Percentiles rank a stretch among this genome's conserved stretches.
Conservation (phyloP, 2,888 invertebrate species). For the Coenonympha glycerion region DNA sequence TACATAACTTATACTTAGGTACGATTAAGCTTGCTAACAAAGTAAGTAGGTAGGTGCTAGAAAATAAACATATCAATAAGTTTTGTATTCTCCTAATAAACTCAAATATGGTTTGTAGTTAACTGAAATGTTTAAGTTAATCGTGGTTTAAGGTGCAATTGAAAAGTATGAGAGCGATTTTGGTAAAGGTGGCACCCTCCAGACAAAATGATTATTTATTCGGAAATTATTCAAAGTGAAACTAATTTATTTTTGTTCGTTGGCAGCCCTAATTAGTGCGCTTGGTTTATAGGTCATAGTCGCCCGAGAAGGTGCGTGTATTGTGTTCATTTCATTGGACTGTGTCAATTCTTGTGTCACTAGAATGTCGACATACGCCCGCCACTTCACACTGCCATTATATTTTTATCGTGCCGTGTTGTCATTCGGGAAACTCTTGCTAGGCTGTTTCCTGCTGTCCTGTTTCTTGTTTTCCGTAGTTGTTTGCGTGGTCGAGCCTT, state of each 20-base stretch:
- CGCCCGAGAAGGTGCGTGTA: constrained; percentile 34
- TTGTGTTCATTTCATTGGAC: constrained; percentile 72
- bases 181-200: no score
- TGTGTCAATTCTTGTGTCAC: constrained; percentile 80
- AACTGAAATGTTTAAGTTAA: no score
- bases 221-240: neutral
- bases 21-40: neutral
- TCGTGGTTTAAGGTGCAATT: no score
- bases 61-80: no score
- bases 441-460: no score
- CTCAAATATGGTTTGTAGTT: no score
- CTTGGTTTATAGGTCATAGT: constrained; percentile 47
- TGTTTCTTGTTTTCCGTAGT: no score
- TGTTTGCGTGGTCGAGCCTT: no score
- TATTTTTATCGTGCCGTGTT: constrained; percentile 23
- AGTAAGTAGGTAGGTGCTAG: no score
- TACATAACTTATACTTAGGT: neutral
- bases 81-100: no score
- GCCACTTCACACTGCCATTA: constrained; percentile 68
- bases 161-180: no score
- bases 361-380: constrained; percentile 79
- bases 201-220: no score
- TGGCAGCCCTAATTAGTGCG: constrained; percentile 41
- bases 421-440: neutral
- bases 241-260: neutral